Conservation (phyloP, 2,797 vertebrate species). For the Thripadectes ignobilis region DNA sequence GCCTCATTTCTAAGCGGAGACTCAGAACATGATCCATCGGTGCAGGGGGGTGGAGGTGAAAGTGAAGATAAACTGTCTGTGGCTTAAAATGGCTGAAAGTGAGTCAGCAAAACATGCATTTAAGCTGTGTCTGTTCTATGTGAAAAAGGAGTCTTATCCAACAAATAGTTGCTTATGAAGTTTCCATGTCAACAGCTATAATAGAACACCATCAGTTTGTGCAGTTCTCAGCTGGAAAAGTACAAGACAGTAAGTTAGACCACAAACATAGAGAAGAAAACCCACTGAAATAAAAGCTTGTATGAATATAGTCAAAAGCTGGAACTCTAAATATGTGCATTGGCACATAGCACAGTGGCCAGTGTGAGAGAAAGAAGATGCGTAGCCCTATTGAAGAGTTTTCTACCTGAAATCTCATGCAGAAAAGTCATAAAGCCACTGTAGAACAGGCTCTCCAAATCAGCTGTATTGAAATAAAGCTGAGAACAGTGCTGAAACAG, state of each 20-base stretch:
- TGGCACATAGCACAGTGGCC: not conserved
- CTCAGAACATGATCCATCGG: not conserved
- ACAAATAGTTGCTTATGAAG: not conserved
- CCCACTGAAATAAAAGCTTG: not conserved
- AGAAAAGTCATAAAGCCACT: not conserved
- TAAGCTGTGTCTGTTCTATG: not conserved
- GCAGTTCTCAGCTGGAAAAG: not conserved
- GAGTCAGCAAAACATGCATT: slow-evolving; percentile 47
- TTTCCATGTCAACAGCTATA: slow-evolving; percentile 54
- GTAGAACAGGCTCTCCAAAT: not conserved
- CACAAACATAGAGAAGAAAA: not conserved
- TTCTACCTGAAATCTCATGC: not conserved
- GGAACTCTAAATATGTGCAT: not conserved
- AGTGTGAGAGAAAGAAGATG: not conserved
- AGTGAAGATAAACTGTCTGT: slow-evolving; percentile 26
- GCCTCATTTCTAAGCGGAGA: not conserved
- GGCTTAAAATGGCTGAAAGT: slow-evolving; percentile 56
- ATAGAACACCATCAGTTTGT: not conserved
- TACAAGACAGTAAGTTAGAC: not conserved
- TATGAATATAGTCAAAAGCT: not conserved
- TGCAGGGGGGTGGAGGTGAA: not conserved
- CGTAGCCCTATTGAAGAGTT: not conserved
- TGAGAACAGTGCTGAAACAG: not conserved
- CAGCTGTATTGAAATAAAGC: not conserved
- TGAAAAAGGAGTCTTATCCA: not conserved